Conservation (phyloP, 2,797 vertebrate genomes). For the Dendrocincla tyrannina region DNA sequence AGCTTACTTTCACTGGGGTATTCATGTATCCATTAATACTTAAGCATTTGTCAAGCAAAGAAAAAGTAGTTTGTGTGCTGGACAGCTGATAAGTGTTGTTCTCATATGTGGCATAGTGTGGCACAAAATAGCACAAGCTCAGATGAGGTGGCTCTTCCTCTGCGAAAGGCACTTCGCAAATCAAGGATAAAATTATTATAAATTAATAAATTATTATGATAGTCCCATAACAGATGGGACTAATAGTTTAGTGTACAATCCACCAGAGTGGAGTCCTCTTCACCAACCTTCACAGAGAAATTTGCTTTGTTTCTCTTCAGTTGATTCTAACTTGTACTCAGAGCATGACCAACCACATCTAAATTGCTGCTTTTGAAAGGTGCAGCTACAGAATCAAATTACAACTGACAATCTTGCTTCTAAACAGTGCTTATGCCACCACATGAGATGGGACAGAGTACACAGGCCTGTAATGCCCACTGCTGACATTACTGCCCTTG, state of each 20-base stretch:
- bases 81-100: neutral
- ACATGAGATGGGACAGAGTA: neutral
- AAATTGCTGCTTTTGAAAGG: neutral
- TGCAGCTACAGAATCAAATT: neutral
- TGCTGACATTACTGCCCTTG: neutral
- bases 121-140: neutral
- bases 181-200: neutral
- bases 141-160: neutral
- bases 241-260: neutral
- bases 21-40: neutral
- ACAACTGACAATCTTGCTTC: neutral
- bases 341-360: neutral
- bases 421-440: neutral
- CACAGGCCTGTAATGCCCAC: neutral
- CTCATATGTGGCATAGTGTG: neutral
- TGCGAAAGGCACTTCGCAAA: neutral
- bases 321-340: neutral
- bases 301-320: neutral
- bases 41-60: neutral
- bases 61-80: neutral
- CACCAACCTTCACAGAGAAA: rapidly evolving
- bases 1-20: neutral
- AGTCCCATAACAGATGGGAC: rapidly evolving
- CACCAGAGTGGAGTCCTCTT: neutral
- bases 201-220: neutral